Conservation (phyloP, 2,113 vertebrate species). For the Tamias sibiricus region DNA sequence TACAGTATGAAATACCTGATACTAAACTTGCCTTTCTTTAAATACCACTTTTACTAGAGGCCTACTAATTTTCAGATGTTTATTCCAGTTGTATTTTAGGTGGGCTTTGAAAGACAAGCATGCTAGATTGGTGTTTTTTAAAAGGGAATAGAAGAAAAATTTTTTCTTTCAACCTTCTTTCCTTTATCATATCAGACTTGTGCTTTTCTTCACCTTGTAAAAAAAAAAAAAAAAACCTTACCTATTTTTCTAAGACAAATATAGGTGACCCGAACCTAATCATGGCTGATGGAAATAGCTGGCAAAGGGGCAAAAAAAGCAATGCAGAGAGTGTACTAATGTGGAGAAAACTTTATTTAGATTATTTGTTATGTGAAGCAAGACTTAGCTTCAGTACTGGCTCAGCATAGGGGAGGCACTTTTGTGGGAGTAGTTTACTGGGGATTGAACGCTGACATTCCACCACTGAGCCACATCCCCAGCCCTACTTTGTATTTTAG, state of each 20-base stretch:
- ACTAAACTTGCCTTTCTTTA: background rate
- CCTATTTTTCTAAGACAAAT: background rate
- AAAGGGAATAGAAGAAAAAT: background rate
- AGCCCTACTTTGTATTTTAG: no score
- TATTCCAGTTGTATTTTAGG: background rate
- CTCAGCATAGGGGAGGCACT: background rate
- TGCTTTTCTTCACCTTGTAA: background rate
- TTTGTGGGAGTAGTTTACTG: no score
- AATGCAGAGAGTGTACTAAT: background rate
- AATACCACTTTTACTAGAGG: background rate
- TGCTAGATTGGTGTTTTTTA: background rate
- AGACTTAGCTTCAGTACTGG: background rate
- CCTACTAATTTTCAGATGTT: background rate
- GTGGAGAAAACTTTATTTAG: background rate
- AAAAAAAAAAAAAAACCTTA: no score
- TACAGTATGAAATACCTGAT: background rate
- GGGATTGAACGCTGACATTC: no score
- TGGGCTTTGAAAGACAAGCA: constrained; percentile 7
- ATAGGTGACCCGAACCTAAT: background rate
- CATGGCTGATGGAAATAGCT: background rate
- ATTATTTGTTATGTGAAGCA: background rate
- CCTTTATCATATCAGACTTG: background rate
- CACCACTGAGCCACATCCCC: no score
- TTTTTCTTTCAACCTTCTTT: background rate
- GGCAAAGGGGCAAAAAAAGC: background rate